A percentile compares a stretch with the other conserved stretches of the same genome.
phyloP scores from a whole-genome alignment of 1,140 invertebrate species.

The Zaprionus davidi region DNA sequence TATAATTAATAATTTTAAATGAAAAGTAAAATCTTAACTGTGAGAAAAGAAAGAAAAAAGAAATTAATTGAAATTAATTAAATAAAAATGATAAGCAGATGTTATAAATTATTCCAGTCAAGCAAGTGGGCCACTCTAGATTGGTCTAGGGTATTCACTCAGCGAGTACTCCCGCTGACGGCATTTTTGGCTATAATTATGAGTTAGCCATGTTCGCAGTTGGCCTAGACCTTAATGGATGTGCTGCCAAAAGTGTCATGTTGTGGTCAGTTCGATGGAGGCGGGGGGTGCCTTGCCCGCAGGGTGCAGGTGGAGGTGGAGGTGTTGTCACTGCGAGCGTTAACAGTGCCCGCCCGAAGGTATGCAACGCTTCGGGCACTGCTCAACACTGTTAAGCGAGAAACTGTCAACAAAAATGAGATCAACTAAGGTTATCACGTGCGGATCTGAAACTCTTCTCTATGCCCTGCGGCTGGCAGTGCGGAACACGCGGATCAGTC shows the following conservation, averaged over 20 bases:
- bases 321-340: not conserved
- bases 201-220: constrained; percentile 2
- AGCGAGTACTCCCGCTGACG: not conserved
- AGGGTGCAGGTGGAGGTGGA: too few relatives aligned
- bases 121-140: too few relatives aligned
- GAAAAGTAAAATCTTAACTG: too few relatives aligned
- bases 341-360: constrained; percentile 10
- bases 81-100: too few relatives aligned
- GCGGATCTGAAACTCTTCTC: not conserved
- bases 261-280: not conserved
- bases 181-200: not conserved
- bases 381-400: not conserved
- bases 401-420: constrained; percentile 1
- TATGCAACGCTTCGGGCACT: constrained; percentile 3
- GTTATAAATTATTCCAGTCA: too few relatives aligned
- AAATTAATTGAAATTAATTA: too few relatives aligned
- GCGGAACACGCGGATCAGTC: constrained; percentile 10
- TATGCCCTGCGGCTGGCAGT: not conserved
- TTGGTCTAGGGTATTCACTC: not conserved
- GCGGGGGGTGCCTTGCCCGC: too few relatives aligned
- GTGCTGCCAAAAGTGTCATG: not conserved
- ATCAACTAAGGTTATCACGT: constrained; percentile 14
- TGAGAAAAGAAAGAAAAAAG: too few relatives aligned
- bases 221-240: constrained; percentile 12
- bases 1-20: too few relatives aligned